Conservation (phyloP, 2,797 vertebrate genomes). For the Sebastiscus albofasciatus region DNA sequence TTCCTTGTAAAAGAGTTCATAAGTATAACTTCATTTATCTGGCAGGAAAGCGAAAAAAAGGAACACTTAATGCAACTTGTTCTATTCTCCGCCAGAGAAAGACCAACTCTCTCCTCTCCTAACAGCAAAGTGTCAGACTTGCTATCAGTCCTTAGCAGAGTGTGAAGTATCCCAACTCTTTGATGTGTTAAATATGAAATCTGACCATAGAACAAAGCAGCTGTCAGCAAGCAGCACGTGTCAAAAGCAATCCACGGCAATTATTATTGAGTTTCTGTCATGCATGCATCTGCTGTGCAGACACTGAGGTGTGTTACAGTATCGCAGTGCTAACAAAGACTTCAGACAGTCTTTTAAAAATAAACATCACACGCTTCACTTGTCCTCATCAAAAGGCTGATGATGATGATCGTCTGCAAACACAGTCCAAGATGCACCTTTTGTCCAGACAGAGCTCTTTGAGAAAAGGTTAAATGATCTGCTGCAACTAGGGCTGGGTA, state of each 20-base stretch:
- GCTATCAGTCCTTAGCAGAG: slow-evolving; percentile 59
- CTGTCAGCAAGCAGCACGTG: slow-evolving; percentile 90
- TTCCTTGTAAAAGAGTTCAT: slow-evolving; percentile 12
- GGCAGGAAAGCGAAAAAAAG: slow-evolving; percentile 33
- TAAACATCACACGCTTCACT: slow-evolving; percentile 61
- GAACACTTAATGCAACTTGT: slow-evolving; percentile 41
- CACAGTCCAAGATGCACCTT: slow-evolving; percentile 25
- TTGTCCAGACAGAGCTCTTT: slow-evolving; percentile 10
- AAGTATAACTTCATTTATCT: slow-evolving; percentile 34
- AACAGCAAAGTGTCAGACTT: slow-evolving; percentile 57
- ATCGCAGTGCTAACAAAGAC: slow-evolving; percentile 64
- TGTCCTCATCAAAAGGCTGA: slow-evolving; percentile 57
- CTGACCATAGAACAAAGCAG: slow-evolving; percentile 94
- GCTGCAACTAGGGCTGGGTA: not conserved
- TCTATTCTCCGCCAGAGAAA: slow-evolving; percentile 44
- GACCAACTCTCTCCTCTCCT: slow-evolving; percentile 30
- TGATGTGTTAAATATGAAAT: slow-evolving; percentile 95
- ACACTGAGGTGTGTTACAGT: slow-evolving; percentile 73
- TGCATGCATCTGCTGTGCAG: slow-evolving; percentile 80
- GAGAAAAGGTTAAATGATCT: slow-evolving; percentile 44
- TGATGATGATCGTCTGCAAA: slow-evolving; percentile 45
- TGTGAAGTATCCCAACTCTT: slow-evolving; percentile 81
- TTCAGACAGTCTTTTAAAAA: slow-evolving; percentile 62
- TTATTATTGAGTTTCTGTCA: slow-evolving; percentile 95
- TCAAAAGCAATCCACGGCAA: slow-evolving; percentile 89